phyloP scores from a whole-genome alignment of 2,888 invertebrate genomes.

The Pachymerium ferrugineum region DNA sequence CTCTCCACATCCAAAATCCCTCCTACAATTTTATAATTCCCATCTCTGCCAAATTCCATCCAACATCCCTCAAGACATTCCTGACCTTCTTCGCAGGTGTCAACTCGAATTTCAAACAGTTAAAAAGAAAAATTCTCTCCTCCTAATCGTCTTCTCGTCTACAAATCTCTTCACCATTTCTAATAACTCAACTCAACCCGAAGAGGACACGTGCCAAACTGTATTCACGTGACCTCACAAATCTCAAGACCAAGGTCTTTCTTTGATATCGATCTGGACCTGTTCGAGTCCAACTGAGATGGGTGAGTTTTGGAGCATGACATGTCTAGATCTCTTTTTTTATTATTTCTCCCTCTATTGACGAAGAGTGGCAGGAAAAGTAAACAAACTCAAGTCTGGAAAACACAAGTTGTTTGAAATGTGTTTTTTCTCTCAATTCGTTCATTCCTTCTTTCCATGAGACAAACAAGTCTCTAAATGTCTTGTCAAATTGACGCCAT shows the following conservation, averaged over 20 bases:
- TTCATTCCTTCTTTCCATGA: not conserved
- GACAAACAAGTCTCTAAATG: not conserved
- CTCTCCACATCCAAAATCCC: not conserved
- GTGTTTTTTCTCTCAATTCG: no score
- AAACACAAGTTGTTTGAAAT: no score
- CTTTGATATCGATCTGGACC: not conserved
- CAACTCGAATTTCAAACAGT: not conserved
- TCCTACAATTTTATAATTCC: no score
- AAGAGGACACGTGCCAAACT: not conserved
- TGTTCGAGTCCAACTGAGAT: not conserved
- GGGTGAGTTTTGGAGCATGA: constrained; percentile 1
- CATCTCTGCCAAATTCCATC: no score
- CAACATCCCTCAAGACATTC: no score
- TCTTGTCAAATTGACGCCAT: no score
- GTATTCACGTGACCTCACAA: not conserved
- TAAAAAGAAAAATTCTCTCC: not conserved
- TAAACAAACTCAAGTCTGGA: not conserved
- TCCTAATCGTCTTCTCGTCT: no score
- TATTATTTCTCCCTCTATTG: not conserved
- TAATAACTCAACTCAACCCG: not conserved
- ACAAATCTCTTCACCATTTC: not conserved
- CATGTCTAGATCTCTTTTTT: not conserved
- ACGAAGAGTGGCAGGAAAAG: constrained; percentile 1
- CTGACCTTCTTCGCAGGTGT: no score
- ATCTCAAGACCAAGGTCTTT: not conserved